Base-by-base conservation (phyloP, 2,888 invertebrate species). In the Cephus nigrinus region DNA sequence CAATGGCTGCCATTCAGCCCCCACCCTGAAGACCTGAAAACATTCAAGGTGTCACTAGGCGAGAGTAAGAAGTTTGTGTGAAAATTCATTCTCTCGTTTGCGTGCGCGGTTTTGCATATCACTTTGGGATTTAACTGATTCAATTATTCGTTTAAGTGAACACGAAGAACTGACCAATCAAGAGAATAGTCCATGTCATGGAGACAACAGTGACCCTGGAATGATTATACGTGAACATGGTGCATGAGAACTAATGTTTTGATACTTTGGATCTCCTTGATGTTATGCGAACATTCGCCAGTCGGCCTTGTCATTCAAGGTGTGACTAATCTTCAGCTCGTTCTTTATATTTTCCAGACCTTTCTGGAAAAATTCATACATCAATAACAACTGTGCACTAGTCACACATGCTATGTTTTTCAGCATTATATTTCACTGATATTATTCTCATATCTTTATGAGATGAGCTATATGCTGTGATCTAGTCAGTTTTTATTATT, bases 41-140 rank as follows among this genome's bases (percentile, higher is more conserved):
- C 35, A 81, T 82, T 31, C 80, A 80, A 83, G 83, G 84, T 83
- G 84, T 84, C 83, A 84, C 80, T 82, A 84, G 80, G 83, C 83
- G 83, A 84, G 84, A 80, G 80, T 76, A 75, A 78, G 77, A 75
- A 78, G 77, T 81, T 79, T 80, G 72, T 68, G 73, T 68, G 80
- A 81, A 76, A 81, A 82, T 82, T 81, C 76, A 78, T 55, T 69
- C 68, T 79, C 77, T 75, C 9, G 40, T 55, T 55, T 55, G 40
- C 40, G 15, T 55, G 40, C 40, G 40, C 40, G 40, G 9, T 55
- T 55, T 55, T 55, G 40, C 40, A 55, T 55, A 55, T 55, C 23
- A 23, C 40, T 55, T 9, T 23, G 40, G 40, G 40, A 55, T 55
- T 55, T 23, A 55, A 55, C 23, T 55, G 15, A 15, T 4, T 23